These are phyloP conservation scores for Piaya cayana DNA, from an alignment of 2,113 vertebrate genomes.

Conservation along the genomic window DNA sequence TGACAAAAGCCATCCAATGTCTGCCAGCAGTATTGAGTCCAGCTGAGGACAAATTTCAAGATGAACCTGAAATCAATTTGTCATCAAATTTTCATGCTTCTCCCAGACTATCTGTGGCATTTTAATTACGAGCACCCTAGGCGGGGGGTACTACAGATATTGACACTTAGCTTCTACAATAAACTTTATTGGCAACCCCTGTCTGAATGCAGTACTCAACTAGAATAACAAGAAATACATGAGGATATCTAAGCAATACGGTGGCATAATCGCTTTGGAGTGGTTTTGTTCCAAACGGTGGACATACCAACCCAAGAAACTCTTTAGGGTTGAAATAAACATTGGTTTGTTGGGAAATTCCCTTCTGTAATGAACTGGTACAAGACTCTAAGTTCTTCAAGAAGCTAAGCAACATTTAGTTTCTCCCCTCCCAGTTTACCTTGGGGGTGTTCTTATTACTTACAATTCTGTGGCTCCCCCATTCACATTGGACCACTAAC, in stretches of 20 bases:
- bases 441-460: background rate
- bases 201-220: constrained; percentile 94
- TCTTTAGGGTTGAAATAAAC: constrained; percentile 19
- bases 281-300: constrained; percentile 3
- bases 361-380: background rate
- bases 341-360: background rate
- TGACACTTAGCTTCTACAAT: constrained; percentile 99
- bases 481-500: background rate
- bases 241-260: constrained; percentile 74
- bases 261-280: constrained; percentile 45
- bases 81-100: constrained; percentile 89
- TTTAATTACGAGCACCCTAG: constrained; percentile 98
- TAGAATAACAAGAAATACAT: constrained; percentile 97
- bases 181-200: constrained; percentile 99
- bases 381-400: background rate
- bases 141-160: constrained; percentile 94
- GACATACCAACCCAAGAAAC: background rate
- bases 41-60: constrained; percentile 86
- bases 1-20: constrained; percentile 88
- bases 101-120: constrained; percentile 89
- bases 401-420: background rate
- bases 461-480: background rate
- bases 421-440: background rate
- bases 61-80: constrained; percentile 91
- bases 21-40: constrained; percentile 85